Evolutionary conservation across 2,113 vertebrate species (phyloP).

Genomic region (Pogonocichla stellata): DNA sequence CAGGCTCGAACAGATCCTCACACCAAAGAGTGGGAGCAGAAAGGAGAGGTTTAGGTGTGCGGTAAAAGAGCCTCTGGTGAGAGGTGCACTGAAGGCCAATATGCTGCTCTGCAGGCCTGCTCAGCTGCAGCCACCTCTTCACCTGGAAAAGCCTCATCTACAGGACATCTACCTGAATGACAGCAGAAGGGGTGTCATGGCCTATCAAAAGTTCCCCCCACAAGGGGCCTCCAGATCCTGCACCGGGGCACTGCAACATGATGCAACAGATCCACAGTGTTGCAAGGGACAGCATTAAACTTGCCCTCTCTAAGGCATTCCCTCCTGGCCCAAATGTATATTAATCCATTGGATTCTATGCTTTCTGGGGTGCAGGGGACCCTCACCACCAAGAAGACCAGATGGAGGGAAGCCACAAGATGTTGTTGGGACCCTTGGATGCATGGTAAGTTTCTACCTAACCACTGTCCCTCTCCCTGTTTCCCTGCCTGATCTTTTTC

Average conservation of each 20-base stretch:
- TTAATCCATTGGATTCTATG: neutral
- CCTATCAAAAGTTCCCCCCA: neutral
- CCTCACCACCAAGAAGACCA: neutral
- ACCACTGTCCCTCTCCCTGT: neutral
- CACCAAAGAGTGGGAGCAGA: neutral
- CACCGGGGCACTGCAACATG: neutral
- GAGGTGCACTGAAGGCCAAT: neutral
- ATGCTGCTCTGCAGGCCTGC: neutral
- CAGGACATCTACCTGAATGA: fast-evolving
- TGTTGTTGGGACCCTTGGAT: fast-evolving
- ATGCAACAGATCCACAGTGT: neutral
- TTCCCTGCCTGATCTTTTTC: neutral
- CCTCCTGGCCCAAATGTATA: neutral
- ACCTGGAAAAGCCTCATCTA: neutral
- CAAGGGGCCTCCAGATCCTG: neutral
- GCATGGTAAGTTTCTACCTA: too few relatives aligned
- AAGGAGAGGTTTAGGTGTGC: neutral
- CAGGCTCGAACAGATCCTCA: neutral
- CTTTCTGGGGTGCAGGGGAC: fast-evolving
- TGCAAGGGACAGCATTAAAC: neutral
- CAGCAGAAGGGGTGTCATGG: neutral
- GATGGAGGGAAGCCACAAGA: neutral
- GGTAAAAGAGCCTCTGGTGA: neutral
- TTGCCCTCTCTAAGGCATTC: neutral
- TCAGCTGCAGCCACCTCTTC: neutral